Evolutionary conservation across 1,140 invertebrate species (phyloP).

Genomic region (Heliothis subflexa): DNA sequence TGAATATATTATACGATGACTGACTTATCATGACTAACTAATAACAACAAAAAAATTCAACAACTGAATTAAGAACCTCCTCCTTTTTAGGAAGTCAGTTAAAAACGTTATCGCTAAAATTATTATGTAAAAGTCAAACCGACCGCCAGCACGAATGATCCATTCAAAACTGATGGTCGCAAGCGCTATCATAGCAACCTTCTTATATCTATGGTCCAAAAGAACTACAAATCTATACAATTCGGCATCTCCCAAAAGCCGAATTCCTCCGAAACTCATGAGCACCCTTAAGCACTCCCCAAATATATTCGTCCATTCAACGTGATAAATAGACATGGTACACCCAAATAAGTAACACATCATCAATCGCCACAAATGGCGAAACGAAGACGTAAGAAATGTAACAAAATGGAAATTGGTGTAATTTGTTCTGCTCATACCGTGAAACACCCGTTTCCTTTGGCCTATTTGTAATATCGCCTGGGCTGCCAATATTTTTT

Average conservation of each 20-base stretch:
- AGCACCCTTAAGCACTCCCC: not conserved
- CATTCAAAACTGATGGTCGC: no score
- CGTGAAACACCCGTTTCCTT: conserved; percentile 66
- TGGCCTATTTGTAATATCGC: conserved; percentile 61
- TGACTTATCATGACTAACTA: no score
- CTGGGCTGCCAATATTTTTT: conserved; percentile 44
- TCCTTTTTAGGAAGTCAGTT: no score
- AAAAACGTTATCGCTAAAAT: no score
- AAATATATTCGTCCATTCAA: conserved; percentile 35
- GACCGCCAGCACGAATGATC: no score
- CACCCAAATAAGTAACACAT: conserved; percentile 40
- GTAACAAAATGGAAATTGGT: conserved; percentile 62
- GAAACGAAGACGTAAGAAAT: conserved; percentile 53
- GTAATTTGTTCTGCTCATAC: conserved; percentile 67
- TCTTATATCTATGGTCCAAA: no score
- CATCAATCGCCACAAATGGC: conserved; percentile 44
- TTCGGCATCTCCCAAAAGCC: not conserved
- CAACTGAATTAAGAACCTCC: no score
- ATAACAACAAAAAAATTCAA: no score
- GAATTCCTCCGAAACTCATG: not conserved
- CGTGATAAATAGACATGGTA: conserved; percentile 42
- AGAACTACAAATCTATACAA: not conserved
- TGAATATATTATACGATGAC: no score
- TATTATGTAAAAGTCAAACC: no score
- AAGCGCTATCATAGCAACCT: no score